Evolutionary conservation across 2,797 vertebrate species (phyloP).

Genomic region (Phoxinus dragarum): DNA sequence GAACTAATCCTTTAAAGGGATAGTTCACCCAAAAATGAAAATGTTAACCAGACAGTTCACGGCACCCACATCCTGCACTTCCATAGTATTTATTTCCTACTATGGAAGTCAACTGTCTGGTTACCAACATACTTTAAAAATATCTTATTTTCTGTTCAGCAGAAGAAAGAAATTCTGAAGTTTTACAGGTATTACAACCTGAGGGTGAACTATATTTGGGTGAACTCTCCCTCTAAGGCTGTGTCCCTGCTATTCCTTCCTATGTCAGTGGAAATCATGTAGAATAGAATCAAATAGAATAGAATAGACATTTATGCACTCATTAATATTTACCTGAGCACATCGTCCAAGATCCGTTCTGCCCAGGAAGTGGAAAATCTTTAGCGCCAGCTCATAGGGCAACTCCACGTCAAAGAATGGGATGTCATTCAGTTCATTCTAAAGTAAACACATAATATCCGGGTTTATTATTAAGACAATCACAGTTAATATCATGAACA

Average conservation of each 20-base stretch:
- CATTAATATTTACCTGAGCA: conserved; percentile 85
- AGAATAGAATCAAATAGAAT: background rate
- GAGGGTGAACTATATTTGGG: too few relatives aligned
- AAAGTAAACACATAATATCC: conserved; percentile 42
- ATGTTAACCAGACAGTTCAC: too few relatives aligned
- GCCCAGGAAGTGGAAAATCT: conserved; percentile 90
- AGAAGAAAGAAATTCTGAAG: too few relatives aligned
- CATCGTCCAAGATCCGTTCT: conserved; percentile 88
- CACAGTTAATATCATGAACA: background rate
- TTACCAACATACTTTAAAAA: too few relatives aligned
- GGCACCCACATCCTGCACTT: too few relatives aligned
- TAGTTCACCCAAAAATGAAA: too few relatives aligned
- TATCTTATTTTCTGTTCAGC: too few relatives aligned
- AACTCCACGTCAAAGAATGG: conserved; percentile 95
- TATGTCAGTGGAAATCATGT: background rate
- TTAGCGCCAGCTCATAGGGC: conserved; percentile 92
- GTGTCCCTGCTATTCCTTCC: background rate
- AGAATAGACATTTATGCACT: background rate
- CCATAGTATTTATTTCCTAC: too few relatives aligned
- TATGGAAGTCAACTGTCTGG: too few relatives aligned
- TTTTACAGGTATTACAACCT: too few relatives aligned
- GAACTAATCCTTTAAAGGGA: too few relatives aligned
- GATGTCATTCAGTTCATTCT: conserved; percentile 96
- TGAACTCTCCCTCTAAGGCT: too few relatives aligned
- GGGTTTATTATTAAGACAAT: background rate